These are phyloP conservation scores for Micrasema longulum DNA, from an alignment of 1,140 invertebrate species.

Conservation along the genomic window DNA sequence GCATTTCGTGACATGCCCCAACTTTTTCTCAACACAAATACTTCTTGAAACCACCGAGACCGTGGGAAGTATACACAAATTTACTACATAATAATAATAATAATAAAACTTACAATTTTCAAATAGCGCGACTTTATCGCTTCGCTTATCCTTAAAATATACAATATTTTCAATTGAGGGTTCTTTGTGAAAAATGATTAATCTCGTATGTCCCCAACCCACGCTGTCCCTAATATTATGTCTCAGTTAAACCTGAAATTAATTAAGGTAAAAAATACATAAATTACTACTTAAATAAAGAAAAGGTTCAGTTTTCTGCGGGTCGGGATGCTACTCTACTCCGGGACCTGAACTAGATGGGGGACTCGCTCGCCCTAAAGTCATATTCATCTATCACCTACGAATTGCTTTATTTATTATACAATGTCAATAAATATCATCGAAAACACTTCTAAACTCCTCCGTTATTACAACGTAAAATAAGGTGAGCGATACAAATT, in stretches of 20 bases:
- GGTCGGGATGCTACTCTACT: constrained; percentile 42
- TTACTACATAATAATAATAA: constrained; percentile 47
- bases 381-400: constrained; percentile 46
- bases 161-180: constrained; percentile 20
- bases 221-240: constrained; percentile 25
- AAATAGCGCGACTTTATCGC: constrained; percentile 48
- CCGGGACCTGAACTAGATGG: not conserved
- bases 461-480: constrained; percentile 49
- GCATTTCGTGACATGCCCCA: no score
- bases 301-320: no score
- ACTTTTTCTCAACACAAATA: no score
- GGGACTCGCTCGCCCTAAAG: no score
- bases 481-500: constrained; percentile 51
- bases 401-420: constrained; percentile 46
- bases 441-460: constrained; percentile 52
- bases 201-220: constrained; percentile 18
- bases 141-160: constrained; percentile 41
- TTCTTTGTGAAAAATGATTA: constrained; percentile 35
- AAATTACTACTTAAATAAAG: constrained; percentile 40
- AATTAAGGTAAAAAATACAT: constrained; percentile 44
- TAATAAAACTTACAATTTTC: constrained; percentile 46
- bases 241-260: constrained; percentile 41
- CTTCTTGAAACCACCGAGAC: constrained; percentile 6
- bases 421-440: constrained; percentile 41
- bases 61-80: constrained; percentile 43